Base-by-base conservation (phyloP, 2,113 vertebrate species). In the Rattus norvegicus region DNA sequence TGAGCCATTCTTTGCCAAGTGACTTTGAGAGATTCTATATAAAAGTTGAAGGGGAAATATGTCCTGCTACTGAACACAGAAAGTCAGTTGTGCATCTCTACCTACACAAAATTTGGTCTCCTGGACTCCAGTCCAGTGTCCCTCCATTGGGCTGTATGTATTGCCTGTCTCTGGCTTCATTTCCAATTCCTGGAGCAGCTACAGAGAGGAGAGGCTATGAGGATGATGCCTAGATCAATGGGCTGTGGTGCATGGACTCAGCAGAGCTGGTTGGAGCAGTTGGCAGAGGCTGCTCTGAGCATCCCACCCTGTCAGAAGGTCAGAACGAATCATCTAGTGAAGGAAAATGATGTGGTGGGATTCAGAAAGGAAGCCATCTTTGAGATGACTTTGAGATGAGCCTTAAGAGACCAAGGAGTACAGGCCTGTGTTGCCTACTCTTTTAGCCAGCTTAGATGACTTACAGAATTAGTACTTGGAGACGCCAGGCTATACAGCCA, bases 221-320 rank as follows among this genome's bases (percentile, higher is more conserved):
- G 73, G 56, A 43, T 39, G 90, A 30, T 61, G 16, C 30, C 56
- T 61, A 63, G 79, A 33, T 1, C 59, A 7, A 54, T 30, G 91
- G 86, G 3, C 75, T 36, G 56, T 0, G 28, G n/a, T 9, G 7
- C 75, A 52, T 91, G 88, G 92, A 19, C 89, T 97, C 86, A n/a
- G 69, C 0, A 94, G 88, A 56, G 72, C 47, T 0, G 0, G 20
- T 7, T n/a, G 22, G 54, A 83, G 91, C 61, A 20, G 65, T 47
- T 2, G 4, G 76, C 81, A 52, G 88, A 73, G 81, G 88, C 80
- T 59, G 79, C 56, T 88, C 52, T 43, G 52, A 80, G 85, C 39
- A 83, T 90, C 80, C 84, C 59, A 84, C 92, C 59, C 86, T 43
- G 56, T 28, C 22, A 67, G 86, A 97, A 95, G 95, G 94, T 97